phyloP scores from a whole-genome alignment of 2,888 invertebrate genomes.

The Microctonus brassicae region DNA sequence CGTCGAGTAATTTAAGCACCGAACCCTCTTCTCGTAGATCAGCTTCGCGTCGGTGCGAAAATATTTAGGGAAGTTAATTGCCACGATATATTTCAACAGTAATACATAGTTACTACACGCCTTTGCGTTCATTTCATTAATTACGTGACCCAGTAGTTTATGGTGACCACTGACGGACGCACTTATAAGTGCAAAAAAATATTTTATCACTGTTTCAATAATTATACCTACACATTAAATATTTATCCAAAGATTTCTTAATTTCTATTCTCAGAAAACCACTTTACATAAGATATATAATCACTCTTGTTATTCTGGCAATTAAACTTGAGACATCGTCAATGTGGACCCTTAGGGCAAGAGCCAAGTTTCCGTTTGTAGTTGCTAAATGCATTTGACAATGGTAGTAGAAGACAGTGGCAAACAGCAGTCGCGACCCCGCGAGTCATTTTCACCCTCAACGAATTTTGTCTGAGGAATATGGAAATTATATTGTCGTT shows the following conservation, averaged over 20 bases:
- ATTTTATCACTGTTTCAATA: too few relatives aligned
- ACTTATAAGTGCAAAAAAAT: too few relatives aligned
- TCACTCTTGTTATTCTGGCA: conserved; percentile 52
- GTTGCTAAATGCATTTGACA: conserved; percentile 69
- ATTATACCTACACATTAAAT: background rate
- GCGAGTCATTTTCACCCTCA: conserved; percentile 24
- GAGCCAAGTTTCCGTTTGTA: conserved; percentile 66
- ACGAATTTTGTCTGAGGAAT: background rate
- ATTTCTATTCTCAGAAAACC: too few relatives aligned
- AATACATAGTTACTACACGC: conserved; percentile 51
- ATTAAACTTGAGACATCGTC: conserved; percentile 63
- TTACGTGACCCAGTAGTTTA: conserved; percentile 56
- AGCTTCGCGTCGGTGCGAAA: conserved; percentile 63
- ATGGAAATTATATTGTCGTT: conserved; percentile 9
- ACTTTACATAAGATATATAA: background rate
- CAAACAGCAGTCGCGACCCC: conserved; percentile 20
- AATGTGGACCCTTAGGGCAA: conserved; percentile 59
- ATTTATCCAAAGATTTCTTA: too few relatives aligned
- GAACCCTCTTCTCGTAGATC: conserved; percentile 60
- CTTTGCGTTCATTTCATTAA: conserved; percentile 60
- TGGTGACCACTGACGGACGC: conserved; percentile 14
- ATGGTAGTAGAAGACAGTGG: conserved; percentile 56
- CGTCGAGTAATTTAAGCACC: conserved; percentile 63
- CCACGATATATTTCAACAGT: conserved; percentile 68
- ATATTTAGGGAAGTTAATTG: conserved; percentile 69